Evolutionary conservation across 2,888 invertebrate genomes (phyloP), one percentile per base, ranked within the genome.

Genomic region (Scaeva pyrastri): DNA sequence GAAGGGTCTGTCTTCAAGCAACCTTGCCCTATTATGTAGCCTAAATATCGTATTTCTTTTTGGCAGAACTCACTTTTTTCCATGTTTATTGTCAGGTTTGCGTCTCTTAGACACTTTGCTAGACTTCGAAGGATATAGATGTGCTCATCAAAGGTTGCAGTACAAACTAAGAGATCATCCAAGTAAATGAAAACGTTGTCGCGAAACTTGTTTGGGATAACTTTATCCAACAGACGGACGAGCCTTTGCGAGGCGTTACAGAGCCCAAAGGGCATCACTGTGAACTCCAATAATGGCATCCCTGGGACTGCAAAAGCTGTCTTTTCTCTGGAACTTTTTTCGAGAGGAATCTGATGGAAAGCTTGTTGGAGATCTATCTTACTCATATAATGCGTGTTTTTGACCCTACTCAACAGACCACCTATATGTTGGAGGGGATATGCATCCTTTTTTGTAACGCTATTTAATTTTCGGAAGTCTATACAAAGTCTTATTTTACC

Each of bases 241-340:
- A 55, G 55, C 21, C 55, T 55, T 55, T 55, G 55, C 1, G 55
- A 55, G n/a, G 55, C 55, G 31, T 55, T 55, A 11, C 55, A 55
- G n/a, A 55, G 55, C 55, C 55, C 55, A 4, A 55, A 55, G 4
- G 55, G 56, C 23, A 64, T 64, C 14, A 45, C 45, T 12, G 64
- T 64, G 45, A 64, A 45, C 16, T 56, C 56, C 2, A 56, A 10
- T 16, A 56, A 16, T 36, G 56, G 36, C 56, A 56, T 56, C 7
- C 56, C 56, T n/a, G 56, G 56, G 16, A 56, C 56, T 45, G 66
- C 66, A 45, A 66, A 48, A n/a, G 45, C 45, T 45, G 45, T 66
- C 21, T 45, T 45, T 31, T 66, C 45, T 48, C 66, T 66, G 4
- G 48, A 66, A 56, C 12, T 56, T n/a, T 48, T 66, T 66, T 66